Evolutionary conservation across 2,888 invertebrate species (phyloP), one percentile per base, ranked within the genome.

Genomic region (Therioaphis trifolii): DNA sequence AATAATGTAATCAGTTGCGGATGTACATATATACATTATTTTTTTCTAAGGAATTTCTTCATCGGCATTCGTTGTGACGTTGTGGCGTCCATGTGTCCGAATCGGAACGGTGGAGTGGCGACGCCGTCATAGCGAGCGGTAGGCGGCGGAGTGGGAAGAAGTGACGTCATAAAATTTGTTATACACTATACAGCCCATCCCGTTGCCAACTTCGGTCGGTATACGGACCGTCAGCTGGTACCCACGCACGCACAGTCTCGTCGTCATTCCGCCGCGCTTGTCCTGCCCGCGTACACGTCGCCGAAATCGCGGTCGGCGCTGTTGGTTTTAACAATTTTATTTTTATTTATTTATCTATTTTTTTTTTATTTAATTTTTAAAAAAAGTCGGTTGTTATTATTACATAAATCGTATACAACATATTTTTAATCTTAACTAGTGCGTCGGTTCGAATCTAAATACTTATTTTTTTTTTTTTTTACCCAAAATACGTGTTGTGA

Each of bases 171-270:
- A 72, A 72, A 80, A 58, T 61, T 80, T 58, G 79, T 79, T 52
- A 43, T 40, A 69, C 69, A 46, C 35, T 35, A 3, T 35, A 35
- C 15, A 68, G 58, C n/a, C 69, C 69, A 58, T 79, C 69, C 79
- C 79, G 79, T 79, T 80, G 80, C 80, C 80, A 80, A 80, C 80
- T 80, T 80, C 80, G 58, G 46, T 61, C 71, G 71, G 79, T 46
- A 21, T 68, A 72, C 80, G 15, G 61, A 46, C n/a, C 61, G 61
- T 80, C 80, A 80, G 80, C 80, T 80, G 80, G 46, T 80, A 80
- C 71, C 80, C 80, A 80, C 80, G 80, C 80, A 80, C 80, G 80
- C 80, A 80, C 79, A 71, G 69, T 79, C n/a, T 35, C 71, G 68
- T 29, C 55, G 55, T 55, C 35, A 71, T 71, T 58, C 71, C 71